These are phyloP conservation scores for Clitarchus hookeri DNA, from an alignment of 2,888 invertebrate genomes.

Conservation along the genomic window DNA sequence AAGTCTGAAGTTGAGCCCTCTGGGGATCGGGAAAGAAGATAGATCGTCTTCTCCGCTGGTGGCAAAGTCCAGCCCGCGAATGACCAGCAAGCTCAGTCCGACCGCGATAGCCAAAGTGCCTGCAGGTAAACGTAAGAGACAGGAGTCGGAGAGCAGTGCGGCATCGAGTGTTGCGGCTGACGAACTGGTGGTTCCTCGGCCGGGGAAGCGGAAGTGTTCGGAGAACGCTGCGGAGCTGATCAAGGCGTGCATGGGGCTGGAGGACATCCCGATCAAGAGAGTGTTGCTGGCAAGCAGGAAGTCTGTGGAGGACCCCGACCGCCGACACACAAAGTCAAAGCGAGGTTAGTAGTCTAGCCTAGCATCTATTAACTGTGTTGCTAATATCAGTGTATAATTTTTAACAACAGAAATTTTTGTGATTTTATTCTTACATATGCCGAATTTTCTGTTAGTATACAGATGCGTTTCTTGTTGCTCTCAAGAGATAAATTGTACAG, in stretches of 20 bases:
- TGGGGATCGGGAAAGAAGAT: constrained; percentile 31
- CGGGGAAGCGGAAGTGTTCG: constrained; percentile 64
- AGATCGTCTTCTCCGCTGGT: constrained; percentile 32
- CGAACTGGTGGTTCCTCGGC: constrained; percentile 54
- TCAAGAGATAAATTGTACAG: too few species aligned
- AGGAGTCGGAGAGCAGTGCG: constrained; percentile 72
- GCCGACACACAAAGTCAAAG: constrained; percentile 36
- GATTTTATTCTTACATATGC: too few species aligned
- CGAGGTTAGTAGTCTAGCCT: constrained; percentile 53
- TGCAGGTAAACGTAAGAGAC: constrained; percentile 69
- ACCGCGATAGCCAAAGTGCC: constrained; percentile 26
- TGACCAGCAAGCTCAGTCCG: constrained; percentile 42
- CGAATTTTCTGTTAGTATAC: too few species aligned
- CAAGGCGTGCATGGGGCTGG: constrained; percentile 61
- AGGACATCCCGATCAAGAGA: constrained; percentile 48
- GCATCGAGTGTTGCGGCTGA: constrained; percentile 56
- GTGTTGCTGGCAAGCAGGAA: not conserved
- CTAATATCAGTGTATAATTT: not conserved
- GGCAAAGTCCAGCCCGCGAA: constrained; percentile 46
- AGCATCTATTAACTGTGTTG: not conserved
- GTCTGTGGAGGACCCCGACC: not conserved
- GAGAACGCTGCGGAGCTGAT: constrained; percentile 65
- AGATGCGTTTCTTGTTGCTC: too few species aligned
- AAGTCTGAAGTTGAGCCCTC: constrained; percentile 31
- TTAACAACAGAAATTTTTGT: not conserved